Evolutionary conservation across 2,888 invertebrate genomes (phyloP), one percentile per base, ranked within the genome.

Genomic region (Deilephila elpenor): DNA sequence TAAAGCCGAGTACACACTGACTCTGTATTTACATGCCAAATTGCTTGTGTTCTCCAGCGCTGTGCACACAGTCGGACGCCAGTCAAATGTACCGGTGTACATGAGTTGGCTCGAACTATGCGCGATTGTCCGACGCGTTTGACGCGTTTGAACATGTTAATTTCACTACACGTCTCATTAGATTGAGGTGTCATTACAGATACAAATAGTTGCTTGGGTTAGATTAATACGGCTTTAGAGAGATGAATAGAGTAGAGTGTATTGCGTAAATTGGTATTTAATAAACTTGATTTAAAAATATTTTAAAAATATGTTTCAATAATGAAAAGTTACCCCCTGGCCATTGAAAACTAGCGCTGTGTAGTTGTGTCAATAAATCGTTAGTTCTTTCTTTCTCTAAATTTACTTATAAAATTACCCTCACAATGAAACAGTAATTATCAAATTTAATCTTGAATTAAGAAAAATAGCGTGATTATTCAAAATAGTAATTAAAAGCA

Each of bases 61-160:
- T 44, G 67, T 67, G 67, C 44, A 67, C 51, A 62, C 32, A 67
- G 56, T n/a, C 51, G 14, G 67, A 14, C 67, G 67, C 44, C 44
- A 56, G n/a, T 56, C 67, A 67, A 67, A 67, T 67, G 51, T 67
- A 56, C 19, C 11, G 25, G 25, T 44, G 67, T 67, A 51, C 67
- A 67, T 51, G 67, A 67, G 51, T 51, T 51, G 67, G 25, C 67
- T 64, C 59, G 34, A 53, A 71, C 59, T 71, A 51, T 79, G 71
- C 72, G 71, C 73, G 6, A 59, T 59, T 60, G 73, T 74, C 71
- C 67, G 17, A 34, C 11, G 32, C 6, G 17, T 71, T 44, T 44
- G 71, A 53, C 51, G 19, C 37, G 53, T 56, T 25, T 67, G 67
- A 67, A 25, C 67, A 67, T 51, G 67, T 25, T 67, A 67, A 67